Conservation (phyloP, 2,797 vertebrate genomes). For the Chelmon rostratus region DNA sequence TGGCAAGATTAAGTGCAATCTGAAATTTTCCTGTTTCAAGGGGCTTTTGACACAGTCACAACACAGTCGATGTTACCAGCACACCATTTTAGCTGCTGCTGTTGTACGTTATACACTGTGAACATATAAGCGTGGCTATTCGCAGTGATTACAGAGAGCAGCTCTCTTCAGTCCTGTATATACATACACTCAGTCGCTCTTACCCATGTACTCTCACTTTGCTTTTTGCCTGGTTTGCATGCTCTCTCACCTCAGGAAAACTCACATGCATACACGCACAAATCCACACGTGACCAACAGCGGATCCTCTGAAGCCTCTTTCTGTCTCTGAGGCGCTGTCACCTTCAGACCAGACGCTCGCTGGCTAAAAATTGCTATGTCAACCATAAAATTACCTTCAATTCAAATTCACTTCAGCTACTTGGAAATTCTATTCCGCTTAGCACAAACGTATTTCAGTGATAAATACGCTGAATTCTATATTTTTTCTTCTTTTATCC, state of each 20-base stretch:
- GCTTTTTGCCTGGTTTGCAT: neutral
- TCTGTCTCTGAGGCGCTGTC: constrained; percentile 7
- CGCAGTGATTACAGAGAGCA: neutral
- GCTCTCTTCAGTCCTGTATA: neutral
- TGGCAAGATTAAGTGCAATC: constrained; percentile 71
- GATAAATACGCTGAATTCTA: constrained; percentile 43
- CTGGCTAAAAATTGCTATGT: constrained; percentile 58
- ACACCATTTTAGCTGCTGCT: constrained; percentile 1
- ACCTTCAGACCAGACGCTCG: constrained; percentile 41
- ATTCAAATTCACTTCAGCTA: constrained; percentile 65
- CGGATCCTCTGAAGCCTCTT: constrained; percentile 14
- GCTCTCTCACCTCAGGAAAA: neutral
- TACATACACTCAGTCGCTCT: neutral
- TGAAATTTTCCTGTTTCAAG: constrained; percentile 60
- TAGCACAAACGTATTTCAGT: constrained; percentile 28
- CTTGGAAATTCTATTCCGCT: constrained; percentile 56
- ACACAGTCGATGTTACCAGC: constrained; percentile 24
- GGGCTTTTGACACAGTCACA: constrained; percentile 55
- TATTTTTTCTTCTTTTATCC: constrained; percentile 28
- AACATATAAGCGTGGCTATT: neutral
- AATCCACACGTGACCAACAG: constrained; percentile 18
- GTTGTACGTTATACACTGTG: neutral
- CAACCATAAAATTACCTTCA: constrained; percentile 74
- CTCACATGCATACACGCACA: neutral
- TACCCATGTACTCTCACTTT: neutral